Evolutionary conservation across 2,113 vertebrate genomes (phyloP).

Genomic region (Stercorarius parasiticus): DNA sequence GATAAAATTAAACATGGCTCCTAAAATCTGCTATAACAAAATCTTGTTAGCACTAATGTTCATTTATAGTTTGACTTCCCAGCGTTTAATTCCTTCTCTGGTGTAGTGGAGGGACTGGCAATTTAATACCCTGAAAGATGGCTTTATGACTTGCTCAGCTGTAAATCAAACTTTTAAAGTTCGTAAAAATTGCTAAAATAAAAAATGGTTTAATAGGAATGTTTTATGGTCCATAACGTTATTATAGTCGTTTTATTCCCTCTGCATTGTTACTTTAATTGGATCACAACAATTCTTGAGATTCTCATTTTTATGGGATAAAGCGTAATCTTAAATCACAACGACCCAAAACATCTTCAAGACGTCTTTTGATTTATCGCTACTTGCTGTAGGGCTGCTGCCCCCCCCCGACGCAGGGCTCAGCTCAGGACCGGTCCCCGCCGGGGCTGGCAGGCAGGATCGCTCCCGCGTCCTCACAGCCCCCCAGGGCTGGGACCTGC

Average conservation of each 20-base stretch:
- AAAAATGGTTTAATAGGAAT: conserved; percentile 85
- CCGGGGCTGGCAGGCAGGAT: neutral
- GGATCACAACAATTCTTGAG: conserved; percentile 75
- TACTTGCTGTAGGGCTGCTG: neutral
- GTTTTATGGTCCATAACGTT: conserved; percentile 82
- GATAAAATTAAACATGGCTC: conserved; percentile 75
- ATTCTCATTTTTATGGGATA: conserved; percentile 71
- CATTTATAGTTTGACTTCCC: conserved; percentile 80
- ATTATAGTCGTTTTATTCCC: conserved; percentile 81
- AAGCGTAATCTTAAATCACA: conserved; percentile 73
- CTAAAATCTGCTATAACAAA: conserved; percentile 77
- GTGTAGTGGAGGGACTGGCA: conserved; percentile 69
- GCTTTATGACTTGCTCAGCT: conserved; percentile 66
- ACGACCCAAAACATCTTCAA: conserved; percentile 66
- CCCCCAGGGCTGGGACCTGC: neutral
- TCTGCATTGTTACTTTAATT: conserved; percentile 80
- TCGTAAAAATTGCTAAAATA: conserved; percentile 83
- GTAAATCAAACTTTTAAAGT: conserved; percentile 84
- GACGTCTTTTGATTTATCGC: conserved; percentile 55
- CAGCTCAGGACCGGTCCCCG: neutral
- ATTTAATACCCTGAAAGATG: conserved; percentile 79
- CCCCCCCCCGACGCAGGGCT: neutral
- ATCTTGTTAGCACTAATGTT: conserved; percentile 80
- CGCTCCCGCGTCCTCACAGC: neutral
- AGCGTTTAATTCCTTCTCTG: conserved; percentile 75